Evolutionary conservation across 1,140 invertebrate genomes (phyloP), one percentile per base, ranked within the genome.

Genomic region (Goniozus legneri): DNA sequence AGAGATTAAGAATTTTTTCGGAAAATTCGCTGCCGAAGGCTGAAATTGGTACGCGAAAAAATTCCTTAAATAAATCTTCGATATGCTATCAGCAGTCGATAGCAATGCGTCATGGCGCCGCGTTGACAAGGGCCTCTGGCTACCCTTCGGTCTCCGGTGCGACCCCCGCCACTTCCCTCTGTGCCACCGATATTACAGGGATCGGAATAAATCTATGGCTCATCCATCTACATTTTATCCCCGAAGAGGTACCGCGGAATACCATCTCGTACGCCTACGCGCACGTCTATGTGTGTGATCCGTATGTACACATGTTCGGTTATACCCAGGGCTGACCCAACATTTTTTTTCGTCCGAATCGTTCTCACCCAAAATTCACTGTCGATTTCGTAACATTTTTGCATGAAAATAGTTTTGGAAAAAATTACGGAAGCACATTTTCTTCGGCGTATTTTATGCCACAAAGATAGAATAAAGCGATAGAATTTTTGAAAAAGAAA

Each of bases 161-260:
- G n/a, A 32, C 49, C 47, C 55, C 54, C 37, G 49, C 47, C 53
- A 30, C 45, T n/a, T 54, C 44, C 38, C 58, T 53, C 45, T 54
- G 44, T 32, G 21, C 52, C 49, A 42, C 45, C 60, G 66, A 67
- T 69, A 70, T 70, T 69, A 69, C 64, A 50, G 56, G 59, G 64
- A 64, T 64, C 60, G 53, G 60, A 56, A 67, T 69, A 71, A 71
- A 71, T 71, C 66, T 67, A 62, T 62, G 58, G 63, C 66, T 70
- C 70, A 70, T 69, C 66, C 63, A 69, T 70, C 67, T 65, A 62
- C 66, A 69, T 71, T 73, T 71, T 73, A 69, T 70, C 58, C 65
- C 39, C 35, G 34, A 44, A 56, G 52, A 58, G 56, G 47, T 40
- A 38, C 52, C 24, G 10, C 24, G 24, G 4, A 27, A 27, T 10